These are phyloP conservation scores for Tiphia femorata DNA, from an alignment of 2,888 invertebrate species.

Conservation along the genomic window DNA sequence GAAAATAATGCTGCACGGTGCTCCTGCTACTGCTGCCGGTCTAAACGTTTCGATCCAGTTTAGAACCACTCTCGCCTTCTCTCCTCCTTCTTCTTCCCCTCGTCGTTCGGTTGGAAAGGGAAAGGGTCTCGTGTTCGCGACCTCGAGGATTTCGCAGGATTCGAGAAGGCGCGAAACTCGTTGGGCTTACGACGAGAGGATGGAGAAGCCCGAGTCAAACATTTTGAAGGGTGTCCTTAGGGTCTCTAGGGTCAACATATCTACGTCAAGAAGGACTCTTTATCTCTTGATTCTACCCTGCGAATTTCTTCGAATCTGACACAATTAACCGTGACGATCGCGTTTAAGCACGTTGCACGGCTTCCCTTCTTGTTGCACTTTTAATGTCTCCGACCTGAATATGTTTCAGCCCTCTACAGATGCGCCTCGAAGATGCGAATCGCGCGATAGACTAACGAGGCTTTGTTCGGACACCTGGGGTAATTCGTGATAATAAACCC, in stretches of 20 bases:
- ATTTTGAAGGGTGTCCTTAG: too few relatives aligned
- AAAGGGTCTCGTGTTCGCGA: background rate
- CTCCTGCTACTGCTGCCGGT: conserved; percentile 38
- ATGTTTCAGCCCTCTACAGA: conserved; percentile 20
- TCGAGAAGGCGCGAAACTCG: background rate
- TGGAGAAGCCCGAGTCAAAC: too few relatives aligned
- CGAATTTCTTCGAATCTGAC: conserved; percentile 24
- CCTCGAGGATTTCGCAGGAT: too few relatives aligned
- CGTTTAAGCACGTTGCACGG: conserved; percentile 38
- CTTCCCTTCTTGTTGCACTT: conserved; percentile 53
- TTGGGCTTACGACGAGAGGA: too few relatives aligned
- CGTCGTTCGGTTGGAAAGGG: background rate
- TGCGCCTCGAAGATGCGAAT: conserved; percentile 10
- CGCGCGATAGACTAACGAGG: background rate
- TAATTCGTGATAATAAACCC: background rate
- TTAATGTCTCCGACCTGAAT: conserved; percentile 54
- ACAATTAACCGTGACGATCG: conserved; percentile 31
- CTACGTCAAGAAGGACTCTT: background rate
- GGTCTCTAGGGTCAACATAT: too few relatives aligned
- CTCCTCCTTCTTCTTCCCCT: background rate
- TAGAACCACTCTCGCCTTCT: conserved; percentile 31
- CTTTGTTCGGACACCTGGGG: background rate
- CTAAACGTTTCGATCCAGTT: conserved; percentile 33
- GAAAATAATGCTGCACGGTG: conserved; percentile 28
- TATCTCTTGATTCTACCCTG: conserved; percentile 1